Base-by-base conservation (phyloP, 2,888 invertebrate genomes). In the Lasius platythorax region DNA sequence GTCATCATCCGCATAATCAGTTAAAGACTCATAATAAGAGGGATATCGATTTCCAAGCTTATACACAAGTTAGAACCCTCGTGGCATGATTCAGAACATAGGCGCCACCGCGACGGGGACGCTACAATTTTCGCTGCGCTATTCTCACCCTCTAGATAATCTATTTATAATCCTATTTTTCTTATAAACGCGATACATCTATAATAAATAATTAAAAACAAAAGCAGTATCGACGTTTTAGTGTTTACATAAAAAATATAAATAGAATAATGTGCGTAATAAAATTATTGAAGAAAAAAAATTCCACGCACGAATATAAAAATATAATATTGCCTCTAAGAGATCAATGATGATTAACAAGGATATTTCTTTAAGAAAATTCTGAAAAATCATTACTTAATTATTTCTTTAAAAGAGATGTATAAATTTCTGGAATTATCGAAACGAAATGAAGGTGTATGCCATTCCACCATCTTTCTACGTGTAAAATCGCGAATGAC, bases 1-100 rank as follows among this genome's bases (percentile, higher is more conserved):
- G 73, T 64, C 68, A 79, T 83, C 40, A 33, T 56, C 46, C 64
- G 53, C 40, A 18, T 43, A 76, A 81, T 64, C 70, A 84, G 68
- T 87, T 83, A 84, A 89, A 81, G 82, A 78, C 70, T 89, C 83
- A 18, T 30, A 43, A 30, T 33, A 79, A 85, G 82, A 63, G 72
- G 40, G 37, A 12, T 90, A 91, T 90, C 88, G 91, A 91, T 89
- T 88, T 68, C 78, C 83, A 83, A 85, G 70, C 88, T 81, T 50
- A 23, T 23, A 23, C 23, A 63, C 61, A 85, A 85, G 82, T 63
- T 83, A 70, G 85, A 83, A 84, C 84, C 84, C 85, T 85, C 76
- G 37, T 82, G 79, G 73, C 68, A 93, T 92, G 92, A 92, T 92
- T 93, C 92, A 92, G 90, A 91, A 82, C 86, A 88, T 84, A 87